Conservation (phyloP, 1,140 invertebrate species). For the Metaphire vulgaris region DNA sequence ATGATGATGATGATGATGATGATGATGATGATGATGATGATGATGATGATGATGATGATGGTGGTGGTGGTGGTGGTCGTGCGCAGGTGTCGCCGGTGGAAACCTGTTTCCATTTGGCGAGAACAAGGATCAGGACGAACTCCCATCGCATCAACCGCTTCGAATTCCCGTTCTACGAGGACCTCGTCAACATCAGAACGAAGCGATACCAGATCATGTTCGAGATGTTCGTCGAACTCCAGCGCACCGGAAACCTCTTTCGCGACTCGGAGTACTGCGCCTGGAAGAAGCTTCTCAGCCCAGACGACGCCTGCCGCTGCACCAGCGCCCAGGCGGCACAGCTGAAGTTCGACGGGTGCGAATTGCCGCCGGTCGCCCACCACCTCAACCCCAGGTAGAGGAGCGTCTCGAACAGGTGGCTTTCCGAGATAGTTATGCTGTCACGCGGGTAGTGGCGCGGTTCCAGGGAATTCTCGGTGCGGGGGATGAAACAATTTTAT, state of each 20-base stretch:
- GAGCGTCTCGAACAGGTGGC: no score
- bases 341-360: constrained; percentile 29
- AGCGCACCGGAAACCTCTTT: constrained; percentile 18
- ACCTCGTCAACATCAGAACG: constrained; percentile 24
- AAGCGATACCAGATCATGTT: constrained; percentile 28
- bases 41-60: background rate
- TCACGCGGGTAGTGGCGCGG: background rate
- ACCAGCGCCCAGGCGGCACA: constrained; percentile 16
- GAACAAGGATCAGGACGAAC: constrained; percentile 26
- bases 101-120: constrained; percentile 25
- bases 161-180: constrained; percentile 29
- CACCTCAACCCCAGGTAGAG: constrained; percentile 24
- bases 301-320: constrained; percentile 25
- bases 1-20: background rate
- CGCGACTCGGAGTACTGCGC: constrained; percentile 29
- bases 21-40: constrained; percentile 2
- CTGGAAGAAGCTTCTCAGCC: constrained; percentile 28
- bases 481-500: background rate
- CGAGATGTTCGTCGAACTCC: constrained; percentile 30
- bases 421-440: no score
- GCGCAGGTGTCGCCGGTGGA: constrained; percentile 29
- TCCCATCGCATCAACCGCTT: constrained; percentile 28
- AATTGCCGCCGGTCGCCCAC: constrained; percentile 25
- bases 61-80: constrained; percentile 28
- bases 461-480: background rate